These are phyloP conservation scores for Ictidomys tridecemlineatus DNA, from an alignment of 2,113 vertebrate genomes.

Conservation along the genomic window DNA sequence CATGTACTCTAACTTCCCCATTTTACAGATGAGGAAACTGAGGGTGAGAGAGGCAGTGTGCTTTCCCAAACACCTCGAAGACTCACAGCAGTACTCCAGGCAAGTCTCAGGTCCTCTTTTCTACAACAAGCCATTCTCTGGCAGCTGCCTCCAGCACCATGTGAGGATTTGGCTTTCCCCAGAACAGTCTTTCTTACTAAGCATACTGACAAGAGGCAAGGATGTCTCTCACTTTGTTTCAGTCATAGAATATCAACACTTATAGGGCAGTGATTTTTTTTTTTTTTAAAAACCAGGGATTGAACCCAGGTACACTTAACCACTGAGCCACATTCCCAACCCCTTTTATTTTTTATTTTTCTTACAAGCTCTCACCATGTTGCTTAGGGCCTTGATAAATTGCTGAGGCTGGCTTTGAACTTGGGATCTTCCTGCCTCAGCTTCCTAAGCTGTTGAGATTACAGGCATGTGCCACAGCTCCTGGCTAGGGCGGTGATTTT, in stretches of 20 bases:
- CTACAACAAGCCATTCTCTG: too few species aligned
- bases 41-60: not conserved
- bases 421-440: too few species aligned
- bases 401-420: too few species aligned
- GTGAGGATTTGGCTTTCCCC: not conserved
- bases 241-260: not conserved
- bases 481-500: not conserved
- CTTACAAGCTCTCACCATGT: too few species aligned
- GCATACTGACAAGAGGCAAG: not conserved
- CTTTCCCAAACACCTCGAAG: not conserved
- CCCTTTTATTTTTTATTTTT: too few species aligned
- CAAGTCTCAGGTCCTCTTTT: not conserved
- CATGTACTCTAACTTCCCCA: not conserved
- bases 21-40: slow-evolving; percentile 5
- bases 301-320: too few species aligned
- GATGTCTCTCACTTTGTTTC: not conserved
- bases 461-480: too few species aligned
- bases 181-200: not conserved
- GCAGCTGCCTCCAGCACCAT: not conserved
- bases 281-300: too few species aligned
- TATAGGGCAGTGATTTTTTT: not conserved
- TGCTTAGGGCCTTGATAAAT: too few species aligned
- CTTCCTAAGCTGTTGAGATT: too few species aligned
- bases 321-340: too few species aligned
- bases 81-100: not conserved